Base-by-base conservation (phyloP, 2,797 vertebrate species). In the Acanthurus leucopareius region DNA sequence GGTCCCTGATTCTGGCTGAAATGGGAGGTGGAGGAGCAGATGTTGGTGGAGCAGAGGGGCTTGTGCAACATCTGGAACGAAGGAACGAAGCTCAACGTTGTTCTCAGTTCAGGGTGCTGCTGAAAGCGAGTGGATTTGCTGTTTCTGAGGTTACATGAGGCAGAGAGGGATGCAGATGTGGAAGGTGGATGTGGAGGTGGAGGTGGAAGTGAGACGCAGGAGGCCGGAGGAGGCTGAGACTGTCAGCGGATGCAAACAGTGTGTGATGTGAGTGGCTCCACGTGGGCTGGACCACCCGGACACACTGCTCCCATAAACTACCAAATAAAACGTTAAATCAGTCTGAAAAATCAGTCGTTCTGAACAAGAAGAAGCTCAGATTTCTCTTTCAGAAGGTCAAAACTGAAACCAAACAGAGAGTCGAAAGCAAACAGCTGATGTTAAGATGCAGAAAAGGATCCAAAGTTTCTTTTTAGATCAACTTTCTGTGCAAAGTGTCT, bases 51-150 rank as follows among this genome's bases (percentile, higher is more conserved):
- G 52, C 53, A 42, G 67, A 52, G 22, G 72, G n/a, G 67, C 16
- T 14, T 19, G 35, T 10, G 73, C 52, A 86, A 81, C 87, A 86
- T 88, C 81, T 79, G 83, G 73, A 70, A 64, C 76, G 19, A 3
- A 0, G 9, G 70, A 49, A 57, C 45, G 5, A 79, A 85, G 65
- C 54, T 3, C 25, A 25, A 77, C 45, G 69, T 70, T 9, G 35
- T 82, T 78, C 77, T 74, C 67, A 17, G 67, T 25, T 85, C 47
- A 52, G 66, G 73, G 64, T 51, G 73, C 25, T 17, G 75, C 28
- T 19, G 65, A 70, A 65, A 71, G 62, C n/a, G 52, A 76, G 57
- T 40, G 40, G 79, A 42, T 86, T 73, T 62, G 58, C 77, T 79
- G 67, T 74, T 13, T 38, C 20, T 56, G 61, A 32, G 63, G 66